Conservation (phyloP, 1,140 invertebrate genomes). For the Phortica variegata region DNA sequence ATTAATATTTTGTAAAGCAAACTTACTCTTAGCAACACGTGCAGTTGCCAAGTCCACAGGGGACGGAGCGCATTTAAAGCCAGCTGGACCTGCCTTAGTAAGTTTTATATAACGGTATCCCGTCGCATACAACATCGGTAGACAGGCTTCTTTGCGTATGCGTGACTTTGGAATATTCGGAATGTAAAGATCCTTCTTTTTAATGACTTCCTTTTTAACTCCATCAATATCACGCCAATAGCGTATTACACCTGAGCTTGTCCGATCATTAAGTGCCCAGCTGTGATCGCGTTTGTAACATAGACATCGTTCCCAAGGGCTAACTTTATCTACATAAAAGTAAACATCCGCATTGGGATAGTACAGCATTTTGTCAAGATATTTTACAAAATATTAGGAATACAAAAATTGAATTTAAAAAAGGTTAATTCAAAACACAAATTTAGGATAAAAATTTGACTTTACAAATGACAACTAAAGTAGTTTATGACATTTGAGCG, state of each 20-base stretch:
- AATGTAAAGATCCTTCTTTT: constrained; percentile 32
- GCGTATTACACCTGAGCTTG: constrained; percentile 16
- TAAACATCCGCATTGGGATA: constrained; percentile 26
- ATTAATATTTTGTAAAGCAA: not conserved
- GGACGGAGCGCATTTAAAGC: constrained; percentile 38
- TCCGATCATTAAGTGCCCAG: constrained; percentile 26
- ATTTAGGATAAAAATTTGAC: too few species aligned
- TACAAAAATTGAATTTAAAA: too few species aligned
- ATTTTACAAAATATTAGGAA: too few species aligned
- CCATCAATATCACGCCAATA: constrained; percentile 37
- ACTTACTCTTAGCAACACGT: constrained; percentile 17
- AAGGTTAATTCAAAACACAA: too few species aligned
- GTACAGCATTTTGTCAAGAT: constrained; percentile 28
- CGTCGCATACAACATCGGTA: constrained; percentile 39
- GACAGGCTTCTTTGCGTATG: constrained; percentile 35
- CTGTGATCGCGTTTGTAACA: constrained; percentile 23
- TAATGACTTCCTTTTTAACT: constrained; percentile 19
- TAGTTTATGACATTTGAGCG: too few species aligned
- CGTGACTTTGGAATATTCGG: constrained; percentile 20
- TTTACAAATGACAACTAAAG: too few species aligned
- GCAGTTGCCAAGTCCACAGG: constrained; percentile 34
- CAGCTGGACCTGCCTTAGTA: constrained; percentile 21
- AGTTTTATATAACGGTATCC: constrained; percentile 31
- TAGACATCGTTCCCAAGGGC: constrained; percentile 22
- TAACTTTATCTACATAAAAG: constrained; percentile 30